phyloP scores from a whole-genome alignment of 1,140 invertebrate species.

The Adelges cooleyi region DNA sequence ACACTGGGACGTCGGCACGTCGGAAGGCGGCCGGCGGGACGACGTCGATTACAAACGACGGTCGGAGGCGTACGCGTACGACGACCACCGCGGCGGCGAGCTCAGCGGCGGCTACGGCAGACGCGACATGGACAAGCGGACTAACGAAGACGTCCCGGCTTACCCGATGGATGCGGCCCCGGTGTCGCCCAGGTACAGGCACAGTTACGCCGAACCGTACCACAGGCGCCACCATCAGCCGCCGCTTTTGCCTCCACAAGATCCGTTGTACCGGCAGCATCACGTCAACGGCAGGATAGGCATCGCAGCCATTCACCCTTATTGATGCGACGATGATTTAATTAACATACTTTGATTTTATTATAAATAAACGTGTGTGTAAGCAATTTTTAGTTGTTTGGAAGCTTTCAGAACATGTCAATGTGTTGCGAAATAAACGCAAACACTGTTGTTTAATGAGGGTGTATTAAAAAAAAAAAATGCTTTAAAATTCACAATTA shows the following conservation, averaged over 20 bases:
- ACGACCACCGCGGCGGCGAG: conserved; percentile 28
- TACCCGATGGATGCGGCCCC: background rate
- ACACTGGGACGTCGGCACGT: too few relatives aligned
- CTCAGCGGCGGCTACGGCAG: conserved; percentile 8
- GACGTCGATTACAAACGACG: background rate
- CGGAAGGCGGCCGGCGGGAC: background rate
- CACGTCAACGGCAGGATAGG: conserved; percentile 38
- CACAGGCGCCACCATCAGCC: conserved; percentile 16
- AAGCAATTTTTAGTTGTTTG: too few relatives aligned
- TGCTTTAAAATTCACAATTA: too few relatives aligned
- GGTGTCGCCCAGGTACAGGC: conserved; percentile 40
- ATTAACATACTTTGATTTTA: too few relatives aligned
- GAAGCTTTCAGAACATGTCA: too few relatives aligned
- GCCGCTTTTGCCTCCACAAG: conserved; percentile 29
- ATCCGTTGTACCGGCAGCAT: conserved; percentile 31
- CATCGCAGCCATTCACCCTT: conserved; percentile 43
- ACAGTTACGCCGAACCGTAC: conserved; percentile 45
- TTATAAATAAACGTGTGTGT: too few relatives aligned
- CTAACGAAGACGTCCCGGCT: background rate
- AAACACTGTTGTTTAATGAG: too few relatives aligned
- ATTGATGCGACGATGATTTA: conserved; percentile 34
- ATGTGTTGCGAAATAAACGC: too few relatives aligned
- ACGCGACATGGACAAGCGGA: conserved; percentile 9
- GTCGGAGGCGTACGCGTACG: conserved; percentile 20
- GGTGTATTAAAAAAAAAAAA: too few relatives aligned